Percentiles rank a stretch among this genome's conserved stretches.
Conservation (phyloP, 2,888 invertebrate species). For the Mactromeris polynyma region DNA sequence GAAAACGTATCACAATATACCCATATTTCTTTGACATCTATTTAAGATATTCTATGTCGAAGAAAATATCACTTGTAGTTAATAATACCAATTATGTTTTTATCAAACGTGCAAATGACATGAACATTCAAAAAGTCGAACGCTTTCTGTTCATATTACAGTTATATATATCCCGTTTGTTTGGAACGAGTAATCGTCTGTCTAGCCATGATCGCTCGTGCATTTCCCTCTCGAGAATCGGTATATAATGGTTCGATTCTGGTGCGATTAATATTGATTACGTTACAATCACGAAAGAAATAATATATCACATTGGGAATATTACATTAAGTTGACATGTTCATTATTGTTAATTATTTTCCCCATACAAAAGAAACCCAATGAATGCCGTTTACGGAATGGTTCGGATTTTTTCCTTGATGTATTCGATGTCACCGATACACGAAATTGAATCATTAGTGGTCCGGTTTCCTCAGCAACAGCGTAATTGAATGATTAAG, state of each 20-base stretch:
- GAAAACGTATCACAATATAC: no score
- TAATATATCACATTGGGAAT: not conserved
- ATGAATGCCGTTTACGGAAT: not conserved
- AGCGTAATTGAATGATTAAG: conserved; percentile 1
- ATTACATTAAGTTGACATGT: conserved; percentile 13
- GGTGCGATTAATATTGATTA: not conserved
- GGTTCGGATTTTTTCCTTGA: not conserved
- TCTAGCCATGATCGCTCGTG: not conserved
- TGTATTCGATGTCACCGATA: not conserved
- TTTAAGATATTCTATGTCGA: no score
- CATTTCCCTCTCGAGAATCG: not conserved
- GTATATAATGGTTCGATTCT: not conserved
- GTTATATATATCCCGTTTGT: no score
- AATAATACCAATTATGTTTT: no score
- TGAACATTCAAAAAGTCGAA: no score
- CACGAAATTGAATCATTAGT: not conserved
- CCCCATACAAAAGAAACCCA: not conserved
- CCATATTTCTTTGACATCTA: no score
- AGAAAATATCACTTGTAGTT: no score
- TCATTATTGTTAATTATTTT: conserved; percentile 7
- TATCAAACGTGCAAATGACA: no score
- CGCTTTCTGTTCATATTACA: no score
- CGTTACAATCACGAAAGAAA: not conserved
- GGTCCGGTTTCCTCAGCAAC: not conserved
- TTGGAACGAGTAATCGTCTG: not conserved